Percentiles rank a stretch among this genome's conserved stretches.
Evolutionary conservation across 2,888 invertebrate species (phyloP).

Genomic region (Xestia xanthographa): DNA sequence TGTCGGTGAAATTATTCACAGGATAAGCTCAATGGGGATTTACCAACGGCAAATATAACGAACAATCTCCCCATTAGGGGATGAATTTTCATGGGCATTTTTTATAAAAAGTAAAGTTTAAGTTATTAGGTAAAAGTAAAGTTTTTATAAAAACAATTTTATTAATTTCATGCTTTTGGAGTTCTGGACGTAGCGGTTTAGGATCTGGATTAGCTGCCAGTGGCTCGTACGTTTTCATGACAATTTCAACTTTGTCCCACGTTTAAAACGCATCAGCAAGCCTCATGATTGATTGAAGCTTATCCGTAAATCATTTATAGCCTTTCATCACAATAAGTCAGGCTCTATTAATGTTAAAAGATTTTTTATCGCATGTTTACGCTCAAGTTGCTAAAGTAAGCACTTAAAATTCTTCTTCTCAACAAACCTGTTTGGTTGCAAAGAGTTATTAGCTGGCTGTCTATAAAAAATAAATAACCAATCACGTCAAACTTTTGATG

Average conservation of each 20-base stretch:
- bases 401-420: conserved; percentile 5
- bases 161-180: background rate
- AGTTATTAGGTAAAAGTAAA: too few species aligned
- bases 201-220: background rate
- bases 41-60: background rate
- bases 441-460: conserved; percentile 37
- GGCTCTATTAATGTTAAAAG: background rate
- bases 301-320: background rate
- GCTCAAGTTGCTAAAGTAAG: conserved; percentile 12
- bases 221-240: background rate
- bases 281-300: background rate
- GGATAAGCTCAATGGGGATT: background rate
- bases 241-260: background rate
- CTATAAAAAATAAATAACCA: conserved; percentile 29
- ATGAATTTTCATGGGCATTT: background rate
- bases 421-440: conserved; percentile 58
- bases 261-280: background rate
- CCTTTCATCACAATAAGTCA: background rate
- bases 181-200: background rate
- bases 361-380: background rate
- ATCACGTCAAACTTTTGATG: conserved; percentile 47
- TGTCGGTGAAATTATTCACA: background rate
- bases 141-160: too few species aligned
- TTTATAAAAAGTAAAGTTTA: too few species aligned
- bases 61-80: background rate